These are phyloP conservation scores for Drosophila mojavensis DNA, from an alignment of 1,140 invertebrate species.

Conservation along the genomic window DNA sequence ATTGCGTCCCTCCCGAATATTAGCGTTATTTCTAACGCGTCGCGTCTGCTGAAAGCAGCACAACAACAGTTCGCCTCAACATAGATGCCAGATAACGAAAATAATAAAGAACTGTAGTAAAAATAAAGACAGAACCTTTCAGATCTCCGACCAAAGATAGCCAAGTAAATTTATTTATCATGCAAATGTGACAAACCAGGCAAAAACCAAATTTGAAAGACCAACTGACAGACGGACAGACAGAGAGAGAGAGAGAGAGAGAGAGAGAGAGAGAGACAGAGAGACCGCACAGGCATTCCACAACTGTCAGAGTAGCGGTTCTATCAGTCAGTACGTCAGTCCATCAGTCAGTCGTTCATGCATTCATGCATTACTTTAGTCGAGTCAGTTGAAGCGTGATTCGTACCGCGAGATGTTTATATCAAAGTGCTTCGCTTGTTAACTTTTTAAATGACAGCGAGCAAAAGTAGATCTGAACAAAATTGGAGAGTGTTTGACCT, in stretches of 20 bases:
- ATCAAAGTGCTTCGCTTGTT: slow-evolving; percentile 73
- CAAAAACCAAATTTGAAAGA: slow-evolving; percentile 17
- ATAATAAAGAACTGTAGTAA: slow-evolving; percentile 24
- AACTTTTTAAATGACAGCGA: slow-evolving; percentile 53
- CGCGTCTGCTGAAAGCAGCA: slow-evolving; percentile 61
- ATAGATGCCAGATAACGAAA: slow-evolving; percentile 48
- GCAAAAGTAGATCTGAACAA: not conserved
- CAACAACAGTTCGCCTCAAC: slow-evolving; percentile 45
- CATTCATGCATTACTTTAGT: slow-evolving; percentile 47
- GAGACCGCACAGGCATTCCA: not conserved
- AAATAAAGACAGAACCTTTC: slow-evolving; percentile 38
- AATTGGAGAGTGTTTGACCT: not conserved
- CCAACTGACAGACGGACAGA: slow-evolving; percentile 17
- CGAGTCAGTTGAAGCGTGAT: slow-evolving; percentile 54
- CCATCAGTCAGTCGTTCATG: slow-evolving; percentile 24
- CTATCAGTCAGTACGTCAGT: not conserved
- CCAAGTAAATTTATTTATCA: slow-evolving; percentile 70
- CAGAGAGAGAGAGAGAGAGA: no score
- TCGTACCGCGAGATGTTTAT: slow-evolving; percentile 48
- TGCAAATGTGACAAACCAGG: slow-evolving; percentile 57
- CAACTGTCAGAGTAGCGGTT: slow-evolving; percentile 25
- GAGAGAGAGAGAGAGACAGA: no score
- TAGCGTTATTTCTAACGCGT: slow-evolving; percentile 75
- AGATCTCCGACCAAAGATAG: slow-evolving; percentile 32
- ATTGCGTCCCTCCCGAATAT: slow-evolving; percentile 71